Percentiles rank a stretch among this genome's conserved stretches.
Evolutionary conservation across 2,888 invertebrate species (phyloP).

Genomic region (Yponomeuta sedellus): DNA sequence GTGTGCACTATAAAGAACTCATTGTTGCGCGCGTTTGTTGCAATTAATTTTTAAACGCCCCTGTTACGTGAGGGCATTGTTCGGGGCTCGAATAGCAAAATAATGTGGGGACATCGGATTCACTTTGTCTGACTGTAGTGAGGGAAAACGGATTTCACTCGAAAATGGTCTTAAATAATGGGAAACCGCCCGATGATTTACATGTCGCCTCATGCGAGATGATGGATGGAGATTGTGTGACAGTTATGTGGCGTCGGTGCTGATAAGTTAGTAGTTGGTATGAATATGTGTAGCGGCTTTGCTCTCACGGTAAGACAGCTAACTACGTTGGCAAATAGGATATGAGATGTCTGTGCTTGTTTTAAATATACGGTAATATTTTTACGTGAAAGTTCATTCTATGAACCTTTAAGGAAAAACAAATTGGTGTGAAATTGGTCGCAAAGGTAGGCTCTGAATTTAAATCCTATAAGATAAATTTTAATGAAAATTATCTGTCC

Average conservation of each 20-base stretch:
- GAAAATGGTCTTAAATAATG: neutral
- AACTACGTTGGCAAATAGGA: neutral
- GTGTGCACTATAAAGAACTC: neutral
- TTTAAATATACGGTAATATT: too few relatives aligned
- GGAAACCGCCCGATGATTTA: neutral
- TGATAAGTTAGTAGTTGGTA: neutral
- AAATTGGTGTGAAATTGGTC: too few relatives aligned
- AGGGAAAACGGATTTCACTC: conserved; percentile 3
- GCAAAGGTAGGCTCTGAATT: too few relatives aligned
- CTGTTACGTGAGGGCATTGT: neutral
- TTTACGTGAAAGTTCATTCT: too few relatives aligned
- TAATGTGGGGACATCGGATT: conserved; percentile 1
- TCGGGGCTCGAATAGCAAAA: neutral
- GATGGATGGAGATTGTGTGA: neutral
- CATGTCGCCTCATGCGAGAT: neutral
- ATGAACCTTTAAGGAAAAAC: too few relatives aligned
- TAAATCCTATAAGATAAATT: too few relatives aligned
- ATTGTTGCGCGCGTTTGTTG: neutral
- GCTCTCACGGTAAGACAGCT: neutral
- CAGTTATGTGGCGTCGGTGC: neutral
- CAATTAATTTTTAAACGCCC: neutral
- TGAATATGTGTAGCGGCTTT: neutral
- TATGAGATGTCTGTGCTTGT: too few relatives aligned
- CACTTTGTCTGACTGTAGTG: neutral
- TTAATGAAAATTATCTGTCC: too few relatives aligned